These are phyloP conservation scores for Copsychus sechellarum DNA, from an alignment of 2,113 vertebrate species.

Conservation along the genomic window DNA sequence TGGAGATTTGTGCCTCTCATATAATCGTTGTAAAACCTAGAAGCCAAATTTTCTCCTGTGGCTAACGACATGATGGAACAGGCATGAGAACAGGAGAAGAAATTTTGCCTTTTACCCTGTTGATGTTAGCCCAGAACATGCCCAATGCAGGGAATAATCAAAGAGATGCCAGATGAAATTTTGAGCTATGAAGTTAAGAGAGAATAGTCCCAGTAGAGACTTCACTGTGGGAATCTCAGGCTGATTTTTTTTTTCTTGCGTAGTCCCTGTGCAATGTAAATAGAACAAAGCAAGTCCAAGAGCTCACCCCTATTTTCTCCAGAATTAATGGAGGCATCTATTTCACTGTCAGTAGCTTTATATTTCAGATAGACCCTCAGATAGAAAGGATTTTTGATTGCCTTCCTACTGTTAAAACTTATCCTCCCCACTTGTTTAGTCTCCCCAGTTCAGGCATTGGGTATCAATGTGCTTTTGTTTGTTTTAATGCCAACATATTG, in stretches of 20 bases:
- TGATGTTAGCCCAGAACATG: background rate
- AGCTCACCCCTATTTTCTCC: background rate
- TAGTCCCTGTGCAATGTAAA: background rate
- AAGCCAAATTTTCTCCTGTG: background rate
- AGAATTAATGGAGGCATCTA: background rate
- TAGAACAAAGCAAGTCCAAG: background rate
- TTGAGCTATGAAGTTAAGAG: background rate
- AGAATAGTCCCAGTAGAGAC: background rate
- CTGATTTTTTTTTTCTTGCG: background rate
- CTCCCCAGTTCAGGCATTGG: background rate
- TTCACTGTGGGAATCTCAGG: background rate
- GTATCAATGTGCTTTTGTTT: slow-evolving; percentile 26
- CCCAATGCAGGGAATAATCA: background rate
- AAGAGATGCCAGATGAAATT: background rate
- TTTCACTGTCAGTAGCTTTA: background rate
- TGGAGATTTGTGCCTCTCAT: background rate
- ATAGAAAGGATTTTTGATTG: background rate
- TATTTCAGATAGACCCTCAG: background rate
- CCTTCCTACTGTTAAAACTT: background rate
- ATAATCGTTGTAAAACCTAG: background rate
- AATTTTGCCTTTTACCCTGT: background rate
- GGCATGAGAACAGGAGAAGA: background rate
- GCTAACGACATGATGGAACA: background rate
- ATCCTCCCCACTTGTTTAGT: background rate
- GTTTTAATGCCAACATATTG: slow-evolving; percentile 59